Evolutionary conservation across 1,140 invertebrate genomes (phyloP), one percentile per base, ranked within the genome.

Genomic region (Pectinophora gossypiella): DNA sequence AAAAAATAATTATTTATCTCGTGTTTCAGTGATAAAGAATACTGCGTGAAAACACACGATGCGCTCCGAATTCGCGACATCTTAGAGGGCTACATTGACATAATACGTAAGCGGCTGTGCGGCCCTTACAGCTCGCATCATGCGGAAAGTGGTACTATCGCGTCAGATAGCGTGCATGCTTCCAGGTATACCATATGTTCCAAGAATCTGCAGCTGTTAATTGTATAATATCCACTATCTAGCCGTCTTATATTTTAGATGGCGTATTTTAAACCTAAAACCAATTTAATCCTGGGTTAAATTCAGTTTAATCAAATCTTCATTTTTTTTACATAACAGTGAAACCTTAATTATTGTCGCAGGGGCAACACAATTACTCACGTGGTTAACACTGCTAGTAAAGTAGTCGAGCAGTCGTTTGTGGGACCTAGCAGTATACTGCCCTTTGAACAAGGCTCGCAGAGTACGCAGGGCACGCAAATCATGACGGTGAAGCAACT

Each of bases 31-130:
- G 97, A 99, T 80, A 93, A 95, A 62, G 99, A 99, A 86, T 99
- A 99, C 88, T 97, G 96, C 20, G 98, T 99, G 19, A 98, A 99
- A 83, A 99, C 99, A 0, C 95, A 96, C 1, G 98, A 99, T 87
- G 98, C 97, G 0, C 97, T 99, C 83, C 98, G 99, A 75, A 99
- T 99, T 66, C 93, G 97, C 10, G 97, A 99, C 76, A 91, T 99
- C 12, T 98, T 99, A 74, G 94, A 97, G 61, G 98, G 98, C 19
- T 99, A 99, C 85, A 99, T 99, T 70, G 99, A 99, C 84, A 99
- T 99, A 72, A 99, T 99, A 61, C 98, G 98, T 85, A 98, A 98
- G 91, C 95, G 97, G 27, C 55, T 64, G 13, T 71, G 45, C 10
- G 48, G 13, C 3, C 42, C 19, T 1, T 10, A 5, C 1, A 21